phyloP scores from a whole-genome alignment of 2,797 vertebrate genomes.

The Pelobates cultripes region DNA sequence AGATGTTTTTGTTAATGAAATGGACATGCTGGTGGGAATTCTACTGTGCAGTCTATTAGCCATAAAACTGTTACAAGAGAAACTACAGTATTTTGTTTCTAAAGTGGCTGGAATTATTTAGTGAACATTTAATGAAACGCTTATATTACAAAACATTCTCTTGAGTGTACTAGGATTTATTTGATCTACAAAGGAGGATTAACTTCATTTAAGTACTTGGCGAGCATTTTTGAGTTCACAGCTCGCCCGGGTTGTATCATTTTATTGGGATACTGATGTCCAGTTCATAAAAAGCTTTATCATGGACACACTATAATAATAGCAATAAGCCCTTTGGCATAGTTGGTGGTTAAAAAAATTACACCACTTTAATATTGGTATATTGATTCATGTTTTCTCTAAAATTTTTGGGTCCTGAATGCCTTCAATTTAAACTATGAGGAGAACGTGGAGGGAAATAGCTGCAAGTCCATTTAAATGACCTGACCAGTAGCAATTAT shows the following conservation, averaged over 20 bases:
- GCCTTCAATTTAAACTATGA: no score
- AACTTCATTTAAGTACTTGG: not conserved
- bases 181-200: not conserved
- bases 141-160: slow-evolving; percentile 3
- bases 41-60: slow-evolving; percentile 31
- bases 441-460: no score
- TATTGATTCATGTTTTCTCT: no score
- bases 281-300: no score
- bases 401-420: no score
- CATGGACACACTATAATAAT: no score
- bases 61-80: not conserved
- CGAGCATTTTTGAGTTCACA: not conserved
- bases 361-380: no score
- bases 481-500: not conserved
- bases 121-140: not conserved
- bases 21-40: slow-evolving; percentile 28
- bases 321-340: no score
- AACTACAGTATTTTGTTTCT: slow-evolving; percentile 22
- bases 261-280: no score
- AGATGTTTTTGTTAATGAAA: slow-evolving; percentile 36
- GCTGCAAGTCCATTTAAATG: not conserved
- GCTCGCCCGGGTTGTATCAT: no score
- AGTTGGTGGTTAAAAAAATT: no score
- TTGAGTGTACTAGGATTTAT: not conserved
- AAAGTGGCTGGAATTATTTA: slow-evolving; percentile 7